Evolutionary conservation across 37 sponge, comb jelly and placozoan genomes (phyloP).

Genomic region (Corticium candelabrum): DNA sequence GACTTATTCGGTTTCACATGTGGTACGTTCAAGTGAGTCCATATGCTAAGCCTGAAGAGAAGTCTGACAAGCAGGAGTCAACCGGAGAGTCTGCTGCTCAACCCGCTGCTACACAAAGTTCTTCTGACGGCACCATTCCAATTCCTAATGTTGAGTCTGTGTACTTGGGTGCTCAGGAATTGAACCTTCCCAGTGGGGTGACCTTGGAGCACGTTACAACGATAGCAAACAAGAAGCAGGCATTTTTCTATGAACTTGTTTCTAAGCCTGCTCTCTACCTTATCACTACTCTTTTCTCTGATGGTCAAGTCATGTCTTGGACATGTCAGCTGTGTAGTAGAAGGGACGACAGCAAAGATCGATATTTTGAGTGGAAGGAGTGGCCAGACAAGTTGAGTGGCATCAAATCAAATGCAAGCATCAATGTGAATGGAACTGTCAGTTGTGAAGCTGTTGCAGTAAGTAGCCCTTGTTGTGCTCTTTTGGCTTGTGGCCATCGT

Average conservation of each 20-base stretch:
- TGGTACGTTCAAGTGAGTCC: not conserved
- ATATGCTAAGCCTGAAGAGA: too few species aligned
- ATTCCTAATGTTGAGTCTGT: not conserved
- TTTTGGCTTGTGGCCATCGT: not conserved
- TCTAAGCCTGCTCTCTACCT: constrained; percentile 59
- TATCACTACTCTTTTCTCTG: constrained; percentile 61
- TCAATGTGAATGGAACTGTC: too few species aligned
- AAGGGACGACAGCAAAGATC: constrained; percentile 1
- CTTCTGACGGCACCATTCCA: not conserved
- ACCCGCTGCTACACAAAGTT: not conserved
- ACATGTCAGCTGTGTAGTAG: constrained; percentile 23
- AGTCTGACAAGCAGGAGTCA: too few species aligned
- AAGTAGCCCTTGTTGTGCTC: not conserved
- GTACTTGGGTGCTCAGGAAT: not conserved
- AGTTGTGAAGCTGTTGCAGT: too few species aligned
- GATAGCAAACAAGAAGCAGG: not conserved
- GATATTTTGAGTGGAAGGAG: not conserved
- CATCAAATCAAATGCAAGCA: not conserved
- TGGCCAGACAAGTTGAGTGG: not conserved
- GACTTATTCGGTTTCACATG: not conserved
- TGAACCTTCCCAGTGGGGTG: not conserved
- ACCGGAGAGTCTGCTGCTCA: too few species aligned
- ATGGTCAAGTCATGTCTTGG: constrained; percentile 57
- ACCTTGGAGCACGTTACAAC: not conserved
- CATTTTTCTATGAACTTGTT: constrained; percentile 14